These are phyloP conservation scores for Mus pahari DNA, from an alignment of 2,113 vertebrate genomes.

Conservation along the genomic window DNA sequence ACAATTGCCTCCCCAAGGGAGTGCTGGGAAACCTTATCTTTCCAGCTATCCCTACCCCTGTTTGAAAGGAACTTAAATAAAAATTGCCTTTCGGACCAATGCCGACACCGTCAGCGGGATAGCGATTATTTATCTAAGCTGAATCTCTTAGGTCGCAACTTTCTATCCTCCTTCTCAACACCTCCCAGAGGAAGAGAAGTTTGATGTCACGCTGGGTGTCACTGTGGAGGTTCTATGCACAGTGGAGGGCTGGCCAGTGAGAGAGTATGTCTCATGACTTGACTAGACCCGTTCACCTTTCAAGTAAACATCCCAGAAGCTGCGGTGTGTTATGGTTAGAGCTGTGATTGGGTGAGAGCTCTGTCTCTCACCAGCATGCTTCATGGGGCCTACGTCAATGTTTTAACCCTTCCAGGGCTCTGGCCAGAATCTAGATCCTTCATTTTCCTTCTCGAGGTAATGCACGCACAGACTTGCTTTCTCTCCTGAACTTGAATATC, in stretches of 20 bases:
- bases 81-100: neutral
- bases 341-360: neutral
- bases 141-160: neutral
- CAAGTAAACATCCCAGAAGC: too few species aligned
- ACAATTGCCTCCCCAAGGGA: conserved; percentile 39
- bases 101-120: neutral
- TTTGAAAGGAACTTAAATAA: conserved; percentile 52
- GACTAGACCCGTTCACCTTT: neutral
- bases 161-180: neutral
- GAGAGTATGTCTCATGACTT: neutral
- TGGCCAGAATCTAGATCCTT: neutral
- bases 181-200: neutral
- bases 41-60: neutral
- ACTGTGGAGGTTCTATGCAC: neutral
- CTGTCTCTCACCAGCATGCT: rapidly evolving
- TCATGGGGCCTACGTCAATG: rapidly evolving
- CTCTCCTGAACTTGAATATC: neutral
- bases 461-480: neutral
- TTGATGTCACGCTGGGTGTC: neutral
- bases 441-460: neutral
- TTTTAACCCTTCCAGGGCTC: neutral
- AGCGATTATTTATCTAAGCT: neutral
- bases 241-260: too few species aligned
- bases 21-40: conserved; percentile 47
- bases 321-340: too few species aligned